A percentile compares a stretch with the other conserved stretches of the same genome.
phyloP scores from a whole-genome alignment of 2,113 vertebrate genomes.

The Calidris pygmaea region DNA sequence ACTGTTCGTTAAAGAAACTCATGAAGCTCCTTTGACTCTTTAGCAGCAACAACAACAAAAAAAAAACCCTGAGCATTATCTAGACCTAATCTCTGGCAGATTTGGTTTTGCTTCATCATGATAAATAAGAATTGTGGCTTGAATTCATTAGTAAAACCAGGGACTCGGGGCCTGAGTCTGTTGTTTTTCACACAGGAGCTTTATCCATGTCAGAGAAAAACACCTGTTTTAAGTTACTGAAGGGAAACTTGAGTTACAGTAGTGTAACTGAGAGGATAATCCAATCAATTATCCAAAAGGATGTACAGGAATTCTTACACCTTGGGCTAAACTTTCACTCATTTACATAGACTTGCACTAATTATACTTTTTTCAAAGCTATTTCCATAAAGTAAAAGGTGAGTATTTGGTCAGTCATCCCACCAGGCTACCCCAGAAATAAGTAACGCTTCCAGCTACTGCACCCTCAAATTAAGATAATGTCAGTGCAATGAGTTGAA shows the following conservation, averaged over 20 bases:
- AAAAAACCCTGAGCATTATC: background rate
- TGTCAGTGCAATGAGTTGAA: background rate
- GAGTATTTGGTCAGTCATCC: background rate
- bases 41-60: background rate
- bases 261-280: background rate
- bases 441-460: background rate
- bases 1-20: background rate
- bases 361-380: constrained; percentile 3
- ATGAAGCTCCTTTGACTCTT: background rate
- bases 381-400: constrained; percentile 1
- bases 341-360: background rate
- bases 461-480: background rate
- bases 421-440: background rate
- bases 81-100: background rate
- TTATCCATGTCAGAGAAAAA: background rate
- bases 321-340: background rate
- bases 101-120: background rate
- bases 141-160: background rate
- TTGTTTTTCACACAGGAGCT: background rate
- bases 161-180: accelerated
- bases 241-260: background rate
- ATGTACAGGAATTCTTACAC: background rate
- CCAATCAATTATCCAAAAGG: background rate
- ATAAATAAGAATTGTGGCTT: background rate
- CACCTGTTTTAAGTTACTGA: background rate